Evolutionary conservation across 2,888 invertebrate genomes (phyloP).

Genomic region (Calliopum simillimum): DNA sequence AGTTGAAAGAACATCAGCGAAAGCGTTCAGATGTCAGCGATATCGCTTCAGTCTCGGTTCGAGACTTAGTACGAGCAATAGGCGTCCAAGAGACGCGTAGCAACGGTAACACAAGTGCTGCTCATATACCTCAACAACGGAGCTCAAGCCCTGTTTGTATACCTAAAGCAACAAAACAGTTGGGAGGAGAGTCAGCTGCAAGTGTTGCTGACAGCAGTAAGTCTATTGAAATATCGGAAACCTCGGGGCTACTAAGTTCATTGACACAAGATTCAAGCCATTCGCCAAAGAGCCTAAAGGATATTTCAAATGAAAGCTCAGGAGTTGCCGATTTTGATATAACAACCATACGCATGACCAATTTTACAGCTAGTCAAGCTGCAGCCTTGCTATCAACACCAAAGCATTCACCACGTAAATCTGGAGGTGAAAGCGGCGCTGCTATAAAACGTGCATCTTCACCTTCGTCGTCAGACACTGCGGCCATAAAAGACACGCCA

Average conservation of each 20-base stretch:
- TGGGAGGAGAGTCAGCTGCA: slow-evolving; percentile 34
- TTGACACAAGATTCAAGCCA: slow-evolving; percentile 74
- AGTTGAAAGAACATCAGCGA: slow-evolving; percentile 45
- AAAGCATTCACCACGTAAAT: slow-evolving; percentile 58
- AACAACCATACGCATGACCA: slow-evolving; percentile 66
- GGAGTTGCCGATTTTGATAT: slow-evolving; percentile 52
- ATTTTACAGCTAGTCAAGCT: slow-evolving; percentile 66
- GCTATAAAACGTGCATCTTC: slow-evolving; percentile 6
- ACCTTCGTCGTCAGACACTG: slow-evolving; percentile 34
- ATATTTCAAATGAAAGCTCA: slow-evolving; percentile 42
- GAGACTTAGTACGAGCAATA: slow-evolving; percentile 79
- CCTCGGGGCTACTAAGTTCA: slow-evolving; percentile 73
- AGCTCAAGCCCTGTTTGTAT: slow-evolving; percentile 74
- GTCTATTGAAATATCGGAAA: slow-evolving; percentile 69
- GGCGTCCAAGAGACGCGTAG: slow-evolving; percentile 75
- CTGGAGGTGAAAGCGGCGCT: slow-evolving; percentile 39
- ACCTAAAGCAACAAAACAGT: slow-evolving; percentile 68
- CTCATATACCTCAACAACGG: slow-evolving; percentile 69
- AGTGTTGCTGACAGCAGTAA: slow-evolving; percentile 50
- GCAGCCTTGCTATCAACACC: slow-evolving; percentile 64
- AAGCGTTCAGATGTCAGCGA: slow-evolving; percentile 66
- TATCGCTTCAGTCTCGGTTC: slow-evolving; percentile 71
- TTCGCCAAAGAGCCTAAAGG: slow-evolving; percentile 66
- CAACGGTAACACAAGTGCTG: slow-evolving; percentile 83
- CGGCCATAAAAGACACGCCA: slow-evolving; percentile 40